A percentile compares a stretch with the other conserved stretches of the same genome.
These are phyloP conservation scores for Rhombomys opimus DNA, from an alignment of 2,113 vertebrate genomes.

Conservation along the genomic window DNA sequence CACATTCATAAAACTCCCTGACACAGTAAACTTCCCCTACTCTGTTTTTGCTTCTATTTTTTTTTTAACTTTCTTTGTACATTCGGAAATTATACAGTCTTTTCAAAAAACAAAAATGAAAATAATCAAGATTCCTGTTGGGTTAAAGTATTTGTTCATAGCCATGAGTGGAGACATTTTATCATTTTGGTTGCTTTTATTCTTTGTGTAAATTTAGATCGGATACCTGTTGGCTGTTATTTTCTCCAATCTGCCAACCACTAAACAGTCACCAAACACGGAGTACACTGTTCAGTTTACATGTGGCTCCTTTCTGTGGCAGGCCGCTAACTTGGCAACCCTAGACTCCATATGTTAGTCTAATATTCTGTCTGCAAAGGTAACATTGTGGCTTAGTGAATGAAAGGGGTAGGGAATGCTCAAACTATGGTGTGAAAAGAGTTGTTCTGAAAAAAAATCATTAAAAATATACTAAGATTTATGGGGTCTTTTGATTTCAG, in stretches of 20 bases:
- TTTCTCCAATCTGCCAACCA: constrained; percentile 81
- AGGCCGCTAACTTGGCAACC: constrained; percentile 76
- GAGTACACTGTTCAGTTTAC: constrained; percentile 74
- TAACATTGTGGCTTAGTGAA: constrained; percentile 68
- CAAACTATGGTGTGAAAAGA: constrained; percentile 41
- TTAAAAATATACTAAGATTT: constrained; percentile 40
- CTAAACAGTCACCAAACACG: constrained; percentile 72
- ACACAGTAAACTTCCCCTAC: constrained; percentile 16
- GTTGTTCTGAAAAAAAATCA: constrained; percentile 62
- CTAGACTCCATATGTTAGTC: constrained; percentile 61
- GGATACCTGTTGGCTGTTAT: constrained; percentile 78
- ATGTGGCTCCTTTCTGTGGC: constrained; percentile 79
- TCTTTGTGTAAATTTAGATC: constrained; percentile 75
- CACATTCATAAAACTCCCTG: constrained; percentile 64
- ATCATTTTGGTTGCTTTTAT: constrained; percentile 77
- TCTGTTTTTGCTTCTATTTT: constrained; percentile 7
- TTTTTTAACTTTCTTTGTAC: constrained; percentile 62
- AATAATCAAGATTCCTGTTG: constrained; percentile 44
- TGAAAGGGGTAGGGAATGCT: constrained; percentile 24
- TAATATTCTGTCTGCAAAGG: constrained; percentile 63
- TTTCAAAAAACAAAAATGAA: constrained; percentile 68
- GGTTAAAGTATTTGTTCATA: constrained; percentile 75
- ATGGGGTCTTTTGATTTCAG: constrained; percentile 56
- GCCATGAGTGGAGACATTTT: constrained; percentile 71
- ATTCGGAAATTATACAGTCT: constrained; percentile 63